Conservation (phyloP, 2,888 invertebrate genomes). For the Bombyx huttoni region DNA sequence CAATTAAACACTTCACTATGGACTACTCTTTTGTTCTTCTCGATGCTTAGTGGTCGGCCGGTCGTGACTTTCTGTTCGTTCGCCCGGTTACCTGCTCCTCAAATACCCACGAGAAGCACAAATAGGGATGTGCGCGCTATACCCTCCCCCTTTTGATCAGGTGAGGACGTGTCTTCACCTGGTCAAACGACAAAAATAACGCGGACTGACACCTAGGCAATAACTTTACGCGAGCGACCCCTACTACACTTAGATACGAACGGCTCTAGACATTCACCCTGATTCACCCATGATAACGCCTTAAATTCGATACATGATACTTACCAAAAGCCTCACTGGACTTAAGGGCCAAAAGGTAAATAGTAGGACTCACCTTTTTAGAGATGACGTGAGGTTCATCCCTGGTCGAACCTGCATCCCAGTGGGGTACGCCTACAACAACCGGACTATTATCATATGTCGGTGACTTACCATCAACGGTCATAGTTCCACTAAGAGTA, state of each 20-base stretch:
- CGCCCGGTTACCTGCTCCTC: too few relatives aligned
- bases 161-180: too few relatives aligned
- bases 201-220: too few relatives aligned
- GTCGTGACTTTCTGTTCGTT: too few relatives aligned
- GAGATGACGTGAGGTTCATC: not conserved
- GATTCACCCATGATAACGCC: not conserved
- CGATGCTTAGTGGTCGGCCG: too few relatives aligned
- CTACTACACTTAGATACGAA: not conserved
- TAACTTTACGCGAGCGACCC: too few relatives aligned
- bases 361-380: not conserved
- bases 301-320: not conserved
- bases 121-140: too few relatives aligned
- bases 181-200: too few relatives aligned
- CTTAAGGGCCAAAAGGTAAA: not conserved
- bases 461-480: not conserved
- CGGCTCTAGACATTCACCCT: not conserved
- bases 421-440: not conserved
- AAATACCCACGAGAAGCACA: too few relatives aligned
- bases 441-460: conserved; percentile 1
- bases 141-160: too few relatives aligned
- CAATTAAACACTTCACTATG: too few relatives aligned
- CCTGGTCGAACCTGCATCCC: conserved; percentile 1
- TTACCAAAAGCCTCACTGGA: not conserved
- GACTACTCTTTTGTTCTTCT: too few relatives aligned
- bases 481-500: conserved; percentile 6